Base-by-base conservation (phyloP, 2,113 vertebrate genomes). In the Dicerorhinus sumatrensis region DNA sequence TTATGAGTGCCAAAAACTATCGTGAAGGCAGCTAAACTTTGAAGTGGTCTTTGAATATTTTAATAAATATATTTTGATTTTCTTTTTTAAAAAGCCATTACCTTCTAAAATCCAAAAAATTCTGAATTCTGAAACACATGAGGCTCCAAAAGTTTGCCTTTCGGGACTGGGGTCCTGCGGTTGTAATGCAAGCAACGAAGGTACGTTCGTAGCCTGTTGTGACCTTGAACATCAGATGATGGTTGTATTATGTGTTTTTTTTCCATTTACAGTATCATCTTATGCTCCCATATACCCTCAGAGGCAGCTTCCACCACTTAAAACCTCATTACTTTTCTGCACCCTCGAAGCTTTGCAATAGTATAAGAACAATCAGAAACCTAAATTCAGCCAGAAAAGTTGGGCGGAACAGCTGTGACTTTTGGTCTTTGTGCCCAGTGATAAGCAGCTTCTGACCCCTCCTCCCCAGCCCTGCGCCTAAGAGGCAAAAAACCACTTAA, bases 31-130 rank as follows among this genome's bases (percentile, higher is more conserved):
- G 98, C 91, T 91, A 98, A 97, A 96, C 93, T 98, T 98, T 96
- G 97, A 98, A 97, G 95, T 98, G 62, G 91, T 96, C 90, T 98
- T 98, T 96, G 96, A 91, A 93, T 81, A 82, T 92, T 99, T 98
- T 93, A 97, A 98, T 98, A 98, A 98, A 99, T 98, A 97, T 98
- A 96, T 98, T 99, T 99, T 99, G 97, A 92, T 99, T 27, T 89
- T 42, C 73, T 72, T 33, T 54, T 39, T 14, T 1, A 3, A 12
- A 54, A 51, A 70, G 8, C 42, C 20, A 1, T 56, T 5, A 9
- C 21, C 25, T 75, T n/a, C 4, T 51, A 33, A 73, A 51, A 42
- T 42, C 25, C 3, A 39, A 48, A 67, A 11, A 8, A 4, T 46
- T 63, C 51, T 63, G 5, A 58, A 36, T 39, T 92, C 65, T 81